Base-by-base conservation (phyloP, 2,888 invertebrate species). In the Agapetus fuscipes region DNA sequence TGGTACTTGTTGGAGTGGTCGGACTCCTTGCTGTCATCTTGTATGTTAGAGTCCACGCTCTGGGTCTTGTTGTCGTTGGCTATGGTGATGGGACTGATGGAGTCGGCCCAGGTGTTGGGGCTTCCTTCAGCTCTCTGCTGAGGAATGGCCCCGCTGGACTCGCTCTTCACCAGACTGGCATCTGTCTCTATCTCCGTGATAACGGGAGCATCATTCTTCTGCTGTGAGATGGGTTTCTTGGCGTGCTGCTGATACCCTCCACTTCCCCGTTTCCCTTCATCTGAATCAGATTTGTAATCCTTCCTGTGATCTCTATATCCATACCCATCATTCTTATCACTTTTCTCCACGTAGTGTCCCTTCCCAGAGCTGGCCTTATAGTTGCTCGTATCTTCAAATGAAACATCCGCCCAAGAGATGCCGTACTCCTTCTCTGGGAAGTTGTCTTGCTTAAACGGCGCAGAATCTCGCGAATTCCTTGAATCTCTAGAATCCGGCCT, bases 271-370 rank as follows among this genome's bases (percentile, higher is more conserved):
- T 60, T 37, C 48, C 44, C 30, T 50, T 51, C 7, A 49, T 55
- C n/a, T 69, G 62, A 49, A 72, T 74, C 43, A 71, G 49, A 46
- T 70, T 71, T 3, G 67, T 72, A 39, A 72, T 55, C 48, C 59
- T 66, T 13, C 71, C 38, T 32, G 17, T 42, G 33, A n/a, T n/a
- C 74, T 70, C 43, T 64, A 62, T 36, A 71, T 58, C 16, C 64
- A 54, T 39, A 60, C 58, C 32, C 58, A 15, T 50, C 56, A 40
- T 61, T 55, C 39, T 58, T 55, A 20, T 51, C 47, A 3, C 54
- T 53, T 39, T 64, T 60, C 39, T 56, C 60, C 6, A 56, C 53
- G 4, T 56, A 52, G 48, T 72, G 71, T 0, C 69, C 48, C 44
- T 33, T 50, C 43, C 20, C 48, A 30, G 25, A 39, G 39, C 24